Evolutionary conservation across 2,888 invertebrate genomes (phyloP), one percentile per base, ranked within the genome.

Genomic region (Subacronicta megacephala): DNA sequence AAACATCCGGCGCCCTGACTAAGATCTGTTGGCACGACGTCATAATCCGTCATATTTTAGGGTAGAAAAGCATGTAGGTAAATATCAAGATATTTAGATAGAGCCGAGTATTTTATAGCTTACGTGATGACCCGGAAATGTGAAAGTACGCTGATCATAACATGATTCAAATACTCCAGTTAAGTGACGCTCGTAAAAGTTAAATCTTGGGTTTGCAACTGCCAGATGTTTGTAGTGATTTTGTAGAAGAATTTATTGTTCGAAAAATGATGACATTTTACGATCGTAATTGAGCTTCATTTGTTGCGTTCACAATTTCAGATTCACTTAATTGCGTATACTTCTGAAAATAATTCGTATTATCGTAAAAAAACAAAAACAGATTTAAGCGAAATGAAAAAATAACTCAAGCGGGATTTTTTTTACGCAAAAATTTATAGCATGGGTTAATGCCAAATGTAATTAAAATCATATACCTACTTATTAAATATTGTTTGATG

Each of bases 81-180:
- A 51, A 50, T 60, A 44, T 58, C 7, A 13, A 54, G 43, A 55
- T 53, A 57, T 60, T 55, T 44, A 49, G 57, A 66, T 72, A 58
- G 42, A 10, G 60, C 51, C 40, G 41, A 55, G 52, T 43, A 56
- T 61, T 62, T 63, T 54, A 63, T 59, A 37, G 55, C 57, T 44
- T 43, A 51, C 37, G 51, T 59, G 62, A 54, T 53, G 51, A 47
- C 45, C 56, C 38, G 46, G 55, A 59, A 62, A 59, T 59, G 65
- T 69, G 62, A 29, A 46, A 38, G 13, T 38, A 40, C 52, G 44
- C 44, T 45, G 57, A 69, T 62, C 62, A 50, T 51, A 51, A 49
- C 23, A n/a, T 46, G 52, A 57, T 64, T 44, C 51, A 38, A 36
- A 50, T 42, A 53, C 10, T 33, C 42, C 23, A 35, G 35, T 33